Evolutionary conservation across 2,888 invertebrate species (phyloP), one percentile per base, ranked within the genome.

Genomic region (Iselma pallidipennis): DNA sequence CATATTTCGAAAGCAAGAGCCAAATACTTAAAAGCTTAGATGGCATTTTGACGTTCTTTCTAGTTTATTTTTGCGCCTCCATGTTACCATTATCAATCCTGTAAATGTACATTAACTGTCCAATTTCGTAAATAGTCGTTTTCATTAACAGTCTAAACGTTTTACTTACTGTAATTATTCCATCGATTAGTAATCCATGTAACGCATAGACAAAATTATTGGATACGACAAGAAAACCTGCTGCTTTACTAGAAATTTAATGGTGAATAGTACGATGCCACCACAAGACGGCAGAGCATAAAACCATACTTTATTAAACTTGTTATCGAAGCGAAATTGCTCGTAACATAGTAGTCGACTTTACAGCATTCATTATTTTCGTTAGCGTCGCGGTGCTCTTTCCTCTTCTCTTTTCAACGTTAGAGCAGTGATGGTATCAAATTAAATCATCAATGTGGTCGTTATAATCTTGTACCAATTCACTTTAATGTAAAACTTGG

Each of bases 251-350:
- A 48, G 62, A 55, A 62, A 55, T 62, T 59, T 62, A 51, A 59
- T 62, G 42, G 58, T 55, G 23, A 12, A 29, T 29, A 53, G 55
- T 55, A 54, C 33, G 59, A 55, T 52, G 50, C 55, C 51, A 33
- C 55, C 54, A 37, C 55, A 55, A 59, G 64, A 49, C 63, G 54
- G 49, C 16, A 37, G n/a, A n/a, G 25, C 56, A 59, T 67, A 67
- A 67, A 63, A 50, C 56, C 55, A 26, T 66, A 61, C 64, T 69
- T 66, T 63, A 69, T 69, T 69, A 67, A 68, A 67, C 65, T 66
- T 67, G 65, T 63, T 67, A 69, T 65, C 63, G 57, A 61, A 55
- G 55, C 59, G 68, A 66, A 67, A 69, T 67, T 66, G 64, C 60
- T 66, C 55, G 63, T 67, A 62, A 67, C 69, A 63, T 66, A 33